Evolutionary conservation across 2,888 invertebrate species (phyloP).

Genomic region (Teinopalpus imperialis): DNA sequence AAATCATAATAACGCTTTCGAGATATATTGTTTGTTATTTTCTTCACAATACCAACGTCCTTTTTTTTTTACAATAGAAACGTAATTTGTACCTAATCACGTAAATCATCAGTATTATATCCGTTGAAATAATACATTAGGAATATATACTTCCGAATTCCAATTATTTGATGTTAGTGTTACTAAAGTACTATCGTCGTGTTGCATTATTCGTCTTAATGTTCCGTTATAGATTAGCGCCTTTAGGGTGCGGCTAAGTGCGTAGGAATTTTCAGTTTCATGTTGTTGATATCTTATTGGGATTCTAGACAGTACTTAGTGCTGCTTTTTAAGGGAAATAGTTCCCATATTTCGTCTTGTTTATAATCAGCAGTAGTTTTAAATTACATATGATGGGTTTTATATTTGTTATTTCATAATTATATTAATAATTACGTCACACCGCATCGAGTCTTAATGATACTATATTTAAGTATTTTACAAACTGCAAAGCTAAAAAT

Average conservation of each 20-base stretch:
- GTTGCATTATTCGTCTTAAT: slow-evolving; percentile 9
- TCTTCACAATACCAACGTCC: slow-evolving; percentile 1
- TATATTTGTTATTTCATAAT: too few relatives aligned
- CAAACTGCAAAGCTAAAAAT: too few relatives aligned
- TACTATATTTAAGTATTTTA: too few relatives aligned
- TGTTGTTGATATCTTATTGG: slow-evolving; percentile 7
- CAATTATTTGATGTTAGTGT: slow-evolving; percentile 21
- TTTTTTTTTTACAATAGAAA: slow-evolving; percentile 15
- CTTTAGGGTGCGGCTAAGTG: slow-evolving; percentile 11
- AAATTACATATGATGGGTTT: slow-evolving; percentile 16
- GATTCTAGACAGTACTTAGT: slow-evolving; percentile 13
- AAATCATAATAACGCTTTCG: slow-evolving; percentile 17
- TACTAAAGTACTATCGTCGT: slow-evolving; percentile 14
- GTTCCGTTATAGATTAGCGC: slow-evolving; percentile 13
- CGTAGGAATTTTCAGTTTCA: slow-evolving; percentile 9
- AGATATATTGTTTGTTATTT: slow-evolving; percentile 17
- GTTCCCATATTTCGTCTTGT: slow-evolving; percentile 2
- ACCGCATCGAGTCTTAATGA: too few relatives aligned
- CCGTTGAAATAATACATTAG: slow-evolving; percentile 18
- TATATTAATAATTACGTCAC: too few relatives aligned
- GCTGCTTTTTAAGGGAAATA: slow-evolving; percentile 2
- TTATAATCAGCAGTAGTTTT: slow-evolving; percentile 5
- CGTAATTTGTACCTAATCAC: slow-evolving; percentile 14
- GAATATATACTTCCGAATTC: slow-evolving; percentile 16
- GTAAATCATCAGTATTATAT: slow-evolving; percentile 24